Evolutionary conservation across 92 coral and sea anemone species (phyloP), one percentile per base, ranked within the genome.

Genomic region (Phymanthus crucifer): DNA sequence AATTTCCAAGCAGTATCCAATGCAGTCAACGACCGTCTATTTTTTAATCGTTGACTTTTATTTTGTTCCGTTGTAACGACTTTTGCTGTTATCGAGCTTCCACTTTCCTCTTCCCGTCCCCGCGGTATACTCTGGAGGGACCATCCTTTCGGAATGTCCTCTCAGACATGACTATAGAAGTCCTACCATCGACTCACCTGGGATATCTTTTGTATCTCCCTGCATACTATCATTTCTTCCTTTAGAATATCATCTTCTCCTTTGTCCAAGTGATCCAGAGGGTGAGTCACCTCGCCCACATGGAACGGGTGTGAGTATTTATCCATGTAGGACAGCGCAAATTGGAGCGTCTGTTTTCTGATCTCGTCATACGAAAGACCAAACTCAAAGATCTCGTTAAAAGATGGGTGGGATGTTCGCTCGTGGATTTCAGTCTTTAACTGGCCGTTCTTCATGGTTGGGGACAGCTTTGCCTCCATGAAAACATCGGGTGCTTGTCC

Each of bases 361-460:
- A 93, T 90, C 46, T 90, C 91, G 19, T 84, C 87, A 27, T 84
- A 86, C 21, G 93, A 80, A 47, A 93, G 43, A 29, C 94, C 95
- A 86, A 95, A 95, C 80, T 82, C 86, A 67, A 82, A 82, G 38
- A 82, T 65, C 75, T 95, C 98, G 66, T 93, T 95, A 54, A 95
- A 93, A 67, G 80, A 82, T 3, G 98, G 98, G 72, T 87, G 86
- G 16, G 93, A 91, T 32, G 90, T 81, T 72, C 91, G 76, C 83
- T 95, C 95, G 75, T 93, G 98, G 83, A 95, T 91, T 64, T 93
- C 94, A 27, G 98, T 92, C 74, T 93, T 95, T 13, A 93, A 83
- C 40, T 84, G 85, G 12, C 90, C 89, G 31, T 84, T 86, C 69
- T 83, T 89, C 91, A 87, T 93, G 8, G 88, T 89, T 48, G 94